These are phyloP conservation scores for Malurus leucopterus DNA, from an alignment of 2,797 vertebrate species.

Conservation along the genomic window DNA sequence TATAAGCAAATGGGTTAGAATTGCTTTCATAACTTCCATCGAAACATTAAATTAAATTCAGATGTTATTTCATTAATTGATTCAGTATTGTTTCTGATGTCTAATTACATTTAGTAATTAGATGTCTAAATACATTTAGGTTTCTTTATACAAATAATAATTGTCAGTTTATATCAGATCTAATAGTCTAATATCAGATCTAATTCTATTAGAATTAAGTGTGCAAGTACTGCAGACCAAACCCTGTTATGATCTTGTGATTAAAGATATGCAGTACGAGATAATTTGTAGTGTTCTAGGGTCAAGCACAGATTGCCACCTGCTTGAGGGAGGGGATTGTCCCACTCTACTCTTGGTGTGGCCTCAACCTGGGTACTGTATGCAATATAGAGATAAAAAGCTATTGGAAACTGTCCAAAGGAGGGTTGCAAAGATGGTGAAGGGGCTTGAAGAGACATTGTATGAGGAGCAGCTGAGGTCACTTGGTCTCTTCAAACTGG, in stretches of 20 bases:
- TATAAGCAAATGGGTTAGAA: not conserved
- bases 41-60: slow-evolving; percentile 20
- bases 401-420: not conserved
- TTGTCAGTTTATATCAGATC: not conserved
- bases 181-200: not conserved
- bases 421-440: not conserved
- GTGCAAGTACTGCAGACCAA: not conserved
- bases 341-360: not conserved
- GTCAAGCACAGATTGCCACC: not conserved
- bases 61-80: not conserved
- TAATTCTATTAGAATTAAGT: not conserved
- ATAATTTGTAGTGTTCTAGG: not conserved
- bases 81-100: not conserved
- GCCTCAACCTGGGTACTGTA: not conserved
- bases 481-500: not conserved
- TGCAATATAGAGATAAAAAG: not conserved
- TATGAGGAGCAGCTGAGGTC: not conserved
- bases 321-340: too few relatives aligned
- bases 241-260: not conserved
- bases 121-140: not conserved
- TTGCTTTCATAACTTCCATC: not conserved
- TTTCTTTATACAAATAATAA: not conserved
- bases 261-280: not conserved
- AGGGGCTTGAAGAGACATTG: accelerated
- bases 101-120: not conserved